Percentiles rank a stretch among this genome's conserved stretches.
These are phyloP conservation scores for Leptogaster cylindrica DNA, from an alignment of 2,888 invertebrate genomes.

Conservation along the genomic window DNA sequence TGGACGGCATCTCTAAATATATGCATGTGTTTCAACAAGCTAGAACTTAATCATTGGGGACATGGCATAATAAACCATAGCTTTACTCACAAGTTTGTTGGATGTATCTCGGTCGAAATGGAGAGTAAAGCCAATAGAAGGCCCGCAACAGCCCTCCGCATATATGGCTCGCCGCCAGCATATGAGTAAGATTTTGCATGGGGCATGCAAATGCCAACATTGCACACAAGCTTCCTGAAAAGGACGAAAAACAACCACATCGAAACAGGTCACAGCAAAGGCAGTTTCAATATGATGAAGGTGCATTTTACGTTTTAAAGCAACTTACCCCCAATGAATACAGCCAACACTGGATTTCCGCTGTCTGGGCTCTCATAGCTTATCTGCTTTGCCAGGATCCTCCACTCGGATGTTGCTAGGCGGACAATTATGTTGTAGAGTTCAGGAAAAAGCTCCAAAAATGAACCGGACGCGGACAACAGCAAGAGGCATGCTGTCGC, in stretches of 20 bases:
- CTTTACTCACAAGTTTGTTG: slow-evolving; percentile 56
- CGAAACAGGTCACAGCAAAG: too few species aligned
- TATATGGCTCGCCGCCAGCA: slow-evolving; percentile 60
- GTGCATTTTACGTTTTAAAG: too few species aligned
- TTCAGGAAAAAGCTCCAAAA: slow-evolving; percentile 65
- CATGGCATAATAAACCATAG: neutral
- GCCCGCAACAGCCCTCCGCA: slow-evolving; percentile 56
- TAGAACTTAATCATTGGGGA: neutral
- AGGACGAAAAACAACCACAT: slow-evolving; percentile 2
- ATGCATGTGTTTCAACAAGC: neutral
- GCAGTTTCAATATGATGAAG: neutral
- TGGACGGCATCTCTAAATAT: too few species aligned
- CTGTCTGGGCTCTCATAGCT: slow-evolving; percentile 65
- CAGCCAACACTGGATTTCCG: slow-evolving; percentile 66
- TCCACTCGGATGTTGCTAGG: slow-evolving; percentile 66
- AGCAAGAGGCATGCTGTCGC: slow-evolving; percentile 66
- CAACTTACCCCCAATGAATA: slow-evolving; percentile 65
- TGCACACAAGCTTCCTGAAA: slow-evolving; percentile 64
- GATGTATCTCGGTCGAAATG: slow-evolving; percentile 60
- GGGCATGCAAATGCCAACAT: slow-evolving; percentile 68
- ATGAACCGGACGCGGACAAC: slow-evolving; percentile 64
- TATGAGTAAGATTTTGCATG: slow-evolving; percentile 64
- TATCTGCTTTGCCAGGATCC: slow-evolving; percentile 64
- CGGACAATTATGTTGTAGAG: slow-evolving; percentile 64
- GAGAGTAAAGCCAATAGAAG: slow-evolving; percentile 59